Evolutionary conservation across 2,888 invertebrate genomes (phyloP).

Genomic region (Sphaerophoria rueppellii): DNA sequence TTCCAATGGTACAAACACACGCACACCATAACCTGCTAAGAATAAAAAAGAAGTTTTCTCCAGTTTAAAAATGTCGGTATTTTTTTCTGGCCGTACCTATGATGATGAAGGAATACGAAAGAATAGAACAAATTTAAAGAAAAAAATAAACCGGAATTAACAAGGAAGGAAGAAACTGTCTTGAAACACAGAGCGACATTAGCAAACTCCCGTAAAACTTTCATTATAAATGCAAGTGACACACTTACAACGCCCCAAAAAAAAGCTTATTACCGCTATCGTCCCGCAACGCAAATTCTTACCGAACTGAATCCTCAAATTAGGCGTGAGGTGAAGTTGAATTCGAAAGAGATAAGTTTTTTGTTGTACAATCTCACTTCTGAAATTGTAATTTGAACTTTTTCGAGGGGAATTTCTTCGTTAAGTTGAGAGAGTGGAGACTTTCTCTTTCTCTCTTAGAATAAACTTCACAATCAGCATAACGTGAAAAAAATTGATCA

Average conservation of each 20-base stretch:
- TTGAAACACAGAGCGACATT: slow-evolving; percentile 49
- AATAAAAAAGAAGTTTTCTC: slow-evolving; percentile 9
- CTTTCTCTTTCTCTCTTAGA: background rate
- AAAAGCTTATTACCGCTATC: slow-evolving; percentile 25
- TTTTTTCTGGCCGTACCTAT: slow-evolving; percentile 20
- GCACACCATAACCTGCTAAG: slow-evolving; percentile 10
- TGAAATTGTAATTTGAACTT: too few relatives aligned
- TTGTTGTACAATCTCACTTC: too few relatives aligned
- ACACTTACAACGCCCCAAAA: slow-evolving; percentile 62
- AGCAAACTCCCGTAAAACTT: slow-evolving; percentile 52
- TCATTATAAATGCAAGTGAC: slow-evolving; percentile 71
- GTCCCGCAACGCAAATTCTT: too few relatives aligned
- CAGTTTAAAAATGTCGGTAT: slow-evolving; percentile 16
- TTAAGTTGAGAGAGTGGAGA: slow-evolving; percentile 6
- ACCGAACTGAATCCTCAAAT: background rate
- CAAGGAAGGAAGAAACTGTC: slow-evolving; percentile 51
- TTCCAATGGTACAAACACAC: slow-evolving; percentile 46
- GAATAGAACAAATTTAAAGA: background rate
- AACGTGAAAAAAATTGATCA: background rate
- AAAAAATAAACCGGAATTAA: slow-evolving; percentile 41
- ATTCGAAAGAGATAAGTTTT: background rate
- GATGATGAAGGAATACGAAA: slow-evolving; percentile 15
- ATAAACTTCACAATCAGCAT: background rate
- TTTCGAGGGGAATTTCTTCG: too few relatives aligned
- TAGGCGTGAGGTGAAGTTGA: slow-evolving; percentile 23